Base-by-base conservation (phyloP, 2,888 invertebrate genomes). In the Acleris laterana region DNA sequence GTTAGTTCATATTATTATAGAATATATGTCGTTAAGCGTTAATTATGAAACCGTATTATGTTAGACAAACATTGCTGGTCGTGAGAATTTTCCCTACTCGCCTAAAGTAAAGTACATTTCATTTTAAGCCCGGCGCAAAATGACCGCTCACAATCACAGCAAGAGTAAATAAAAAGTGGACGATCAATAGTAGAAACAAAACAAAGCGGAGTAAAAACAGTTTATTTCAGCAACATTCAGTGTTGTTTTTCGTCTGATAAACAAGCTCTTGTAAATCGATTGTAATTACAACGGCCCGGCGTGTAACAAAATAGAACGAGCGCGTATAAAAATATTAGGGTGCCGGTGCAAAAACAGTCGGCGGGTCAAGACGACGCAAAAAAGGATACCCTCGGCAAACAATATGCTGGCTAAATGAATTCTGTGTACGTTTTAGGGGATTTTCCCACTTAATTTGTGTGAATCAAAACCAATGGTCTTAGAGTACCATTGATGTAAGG, bases 291-390 rank as follows among this genome's bases (percentile, higher is more conserved):
- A 81, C 79, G 74, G 73, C 73, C 80, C 77, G 74, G 78, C 76
- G 75, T 82, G 80, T 84, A 81, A 72, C 77, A 82, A 83, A 86
- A 83, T 77, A 82, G 74, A 72, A 78, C 82, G 81, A 68, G 72
- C 75, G 79, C 80, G 72, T 78, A 79, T 67, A 81, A 83, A 85
- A 87, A 88, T 83, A 85, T 72, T 73, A 79, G 88, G 83, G 78
- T 68, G 72, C 69, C 69, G 72, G 73, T 81, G 74, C 71, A 78
- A 83, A 84, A 87, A 85, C 79, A 85, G 71, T 72, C 58, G 17
- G 20, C 46, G 50, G 65, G 61, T 56, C 65, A 65, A 65, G 65
- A 65, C 48, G 28, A 56, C 51, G 57, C 55, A 65, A 65, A 61
- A 61, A 66, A 52, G 48, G 61, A 57, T 62, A 52, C 53, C 49